phyloP scores from a whole-genome alignment of 2,797 vertebrate species.

The Gorsachius magnificus region DNA sequence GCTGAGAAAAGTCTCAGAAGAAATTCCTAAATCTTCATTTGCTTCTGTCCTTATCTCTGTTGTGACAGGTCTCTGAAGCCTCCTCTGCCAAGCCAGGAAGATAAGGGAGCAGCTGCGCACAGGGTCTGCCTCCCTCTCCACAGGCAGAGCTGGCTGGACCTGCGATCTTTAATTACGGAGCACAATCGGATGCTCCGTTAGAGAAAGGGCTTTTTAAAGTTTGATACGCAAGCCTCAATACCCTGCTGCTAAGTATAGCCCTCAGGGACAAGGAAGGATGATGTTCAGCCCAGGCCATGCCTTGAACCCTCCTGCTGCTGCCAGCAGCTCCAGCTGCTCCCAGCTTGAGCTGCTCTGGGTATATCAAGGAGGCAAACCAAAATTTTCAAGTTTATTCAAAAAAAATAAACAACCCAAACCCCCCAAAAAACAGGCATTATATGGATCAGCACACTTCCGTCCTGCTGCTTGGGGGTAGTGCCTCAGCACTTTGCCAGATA shows the following conservation, averaged over 20 bases:
- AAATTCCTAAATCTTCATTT: conserved; percentile 70
- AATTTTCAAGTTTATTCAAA: background rate
- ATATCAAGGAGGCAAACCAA: background rate
- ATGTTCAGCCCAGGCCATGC: background rate
- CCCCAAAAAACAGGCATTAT: too few relatives aligned
- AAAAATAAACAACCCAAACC: background rate
- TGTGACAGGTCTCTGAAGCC: conserved; percentile 24
- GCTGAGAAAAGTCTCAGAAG: conserved; percentile 38
- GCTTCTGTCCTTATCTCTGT: conserved; percentile 42
- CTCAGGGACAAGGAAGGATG: background rate
- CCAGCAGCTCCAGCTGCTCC: background rate
- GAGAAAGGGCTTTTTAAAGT: background rate
- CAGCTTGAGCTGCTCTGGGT: rapidly evolving
- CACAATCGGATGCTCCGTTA: background rate
- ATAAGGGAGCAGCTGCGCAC: background rate
- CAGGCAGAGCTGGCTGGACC: background rate
- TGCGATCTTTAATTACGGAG: conserved; percentile 23
- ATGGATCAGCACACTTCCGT: background rate
- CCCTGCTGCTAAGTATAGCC: background rate
- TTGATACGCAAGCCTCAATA: rapidly evolving
- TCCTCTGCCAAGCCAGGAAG: background rate
- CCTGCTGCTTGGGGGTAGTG: background rate
- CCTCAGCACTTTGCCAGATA: background rate
- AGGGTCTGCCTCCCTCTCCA: background rate
- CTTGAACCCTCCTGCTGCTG: background rate